phyloP scores from a whole-genome alignment of 2,797 vertebrate genomes.

The Anguilla marmorata region DNA sequence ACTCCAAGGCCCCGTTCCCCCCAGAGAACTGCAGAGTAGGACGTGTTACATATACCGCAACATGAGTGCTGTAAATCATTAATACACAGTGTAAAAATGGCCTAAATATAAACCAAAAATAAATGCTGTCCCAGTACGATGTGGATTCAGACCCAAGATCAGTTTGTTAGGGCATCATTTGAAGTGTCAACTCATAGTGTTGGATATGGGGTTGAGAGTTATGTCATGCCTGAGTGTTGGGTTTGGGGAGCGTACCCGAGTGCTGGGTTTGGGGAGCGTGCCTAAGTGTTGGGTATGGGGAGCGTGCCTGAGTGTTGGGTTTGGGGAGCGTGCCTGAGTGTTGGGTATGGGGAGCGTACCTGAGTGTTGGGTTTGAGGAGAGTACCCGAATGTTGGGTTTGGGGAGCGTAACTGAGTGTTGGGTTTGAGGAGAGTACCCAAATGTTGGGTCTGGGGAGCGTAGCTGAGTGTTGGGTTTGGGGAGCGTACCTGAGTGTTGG shows the following conservation, averaged over 20 bases:
- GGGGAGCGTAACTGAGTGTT: neutral
- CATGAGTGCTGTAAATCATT: no score
- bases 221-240: neutral
- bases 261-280: neutral
- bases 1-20: neutral
- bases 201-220: neutral
- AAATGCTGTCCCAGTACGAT: neutral
- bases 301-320: neutral
- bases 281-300: neutral
- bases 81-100: neutral
- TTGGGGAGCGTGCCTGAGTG: neutral
- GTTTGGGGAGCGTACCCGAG: neutral
- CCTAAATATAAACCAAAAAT: neutral
- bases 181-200: neutral
- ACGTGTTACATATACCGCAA: no score
- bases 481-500: slow-evolving; percentile 63
- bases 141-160: neutral
- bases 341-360: neutral
- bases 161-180: neutral
- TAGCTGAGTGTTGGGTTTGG: neutral
- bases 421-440: neutral
- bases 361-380: neutral
- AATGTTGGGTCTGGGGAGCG: neutral
- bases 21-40: neutral
- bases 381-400: neutral